Percentiles rank a stretch among this genome's conserved stretches.
Evolutionary conservation across 2,797 vertebrate species (phyloP).

Genomic region (Pyrocephalus nanus): DNA sequence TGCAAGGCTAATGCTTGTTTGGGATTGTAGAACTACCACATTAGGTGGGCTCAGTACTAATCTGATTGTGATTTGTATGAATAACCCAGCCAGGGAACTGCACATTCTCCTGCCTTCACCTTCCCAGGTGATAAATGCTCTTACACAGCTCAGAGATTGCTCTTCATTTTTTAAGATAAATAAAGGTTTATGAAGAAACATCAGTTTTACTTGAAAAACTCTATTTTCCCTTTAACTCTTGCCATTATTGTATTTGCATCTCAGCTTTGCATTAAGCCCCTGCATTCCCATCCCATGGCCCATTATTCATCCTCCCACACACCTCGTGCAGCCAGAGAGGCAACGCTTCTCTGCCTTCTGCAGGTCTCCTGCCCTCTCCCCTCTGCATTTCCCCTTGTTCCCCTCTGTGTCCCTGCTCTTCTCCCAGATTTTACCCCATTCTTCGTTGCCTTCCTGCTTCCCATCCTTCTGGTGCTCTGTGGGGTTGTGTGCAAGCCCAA

Average conservation of each 20-base stretch:
- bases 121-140: conserved; percentile 19
- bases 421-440: not conserved
- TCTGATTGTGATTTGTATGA: conserved; percentile 7
- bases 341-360: not conserved
- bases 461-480: not conserved
- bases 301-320: conserved; percentile 34
- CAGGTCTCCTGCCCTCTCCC: not conserved
- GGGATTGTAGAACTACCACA: not conserved
- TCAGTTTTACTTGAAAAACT: conserved; percentile 22
- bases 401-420: not conserved
- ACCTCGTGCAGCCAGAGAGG: not conserved
- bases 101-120: not conserved
- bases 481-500: not conserved
- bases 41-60: not conserved
- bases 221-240: not conserved
- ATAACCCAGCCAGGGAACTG: not conserved
- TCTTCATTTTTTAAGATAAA: conserved; percentile 46
- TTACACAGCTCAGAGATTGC: conserved; percentile 4
- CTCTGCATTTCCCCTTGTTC: not conserved
- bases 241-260: conserved; percentile 1
- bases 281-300: not conserved
- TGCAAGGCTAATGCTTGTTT: not conserved
- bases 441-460: not conserved
- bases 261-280: not conserved
- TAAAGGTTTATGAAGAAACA: conserved; percentile 41